Percentiles rank a stretch among this genome's conserved stretches.
Evolutionary conservation across 2,888 invertebrate genomes (phyloP).

Genomic region (Brenthis daphne): DNA sequence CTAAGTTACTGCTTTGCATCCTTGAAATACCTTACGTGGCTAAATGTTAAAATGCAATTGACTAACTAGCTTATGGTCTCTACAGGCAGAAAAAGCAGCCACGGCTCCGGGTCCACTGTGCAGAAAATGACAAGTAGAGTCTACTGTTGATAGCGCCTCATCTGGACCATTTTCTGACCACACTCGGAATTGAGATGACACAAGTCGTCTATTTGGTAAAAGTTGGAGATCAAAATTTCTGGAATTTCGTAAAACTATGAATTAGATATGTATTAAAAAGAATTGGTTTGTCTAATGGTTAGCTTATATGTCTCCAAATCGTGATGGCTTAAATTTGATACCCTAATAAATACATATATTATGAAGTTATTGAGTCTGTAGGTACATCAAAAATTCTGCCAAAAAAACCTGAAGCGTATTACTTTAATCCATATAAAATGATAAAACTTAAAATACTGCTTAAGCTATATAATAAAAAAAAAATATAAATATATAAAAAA

Average conservation of each 20-base stretch:
- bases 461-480: no score
- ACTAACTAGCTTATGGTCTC: conserved; percentile 84
- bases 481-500: no score
- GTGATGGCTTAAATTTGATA: background rate
- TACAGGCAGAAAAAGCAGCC: conserved; percentile 87
- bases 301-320: background rate
- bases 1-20: background rate
- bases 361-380: no score
- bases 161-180: conserved; percentile 76
- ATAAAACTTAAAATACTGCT: no score
- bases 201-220: conserved; percentile 83
- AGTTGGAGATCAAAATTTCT: conserved; percentile 84
- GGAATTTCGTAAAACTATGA: conserved; percentile 7
- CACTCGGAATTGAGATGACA: conserved; percentile 83
- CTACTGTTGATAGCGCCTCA: conserved; percentile 60
- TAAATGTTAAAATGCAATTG: background rate
- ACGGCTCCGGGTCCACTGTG: conserved; percentile 81
- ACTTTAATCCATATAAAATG: no score
- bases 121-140: conserved; percentile 84
- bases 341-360: no score
- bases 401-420: no score
- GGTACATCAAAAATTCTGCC: no score
- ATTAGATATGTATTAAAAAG: no score
- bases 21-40: background rate
- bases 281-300: no score